Percentiles rank a stretch among this genome's conserved stretches.
phyloP scores from a whole-genome alignment of 2,113 vertebrate species.

The Platysteira castanea region DNA sequence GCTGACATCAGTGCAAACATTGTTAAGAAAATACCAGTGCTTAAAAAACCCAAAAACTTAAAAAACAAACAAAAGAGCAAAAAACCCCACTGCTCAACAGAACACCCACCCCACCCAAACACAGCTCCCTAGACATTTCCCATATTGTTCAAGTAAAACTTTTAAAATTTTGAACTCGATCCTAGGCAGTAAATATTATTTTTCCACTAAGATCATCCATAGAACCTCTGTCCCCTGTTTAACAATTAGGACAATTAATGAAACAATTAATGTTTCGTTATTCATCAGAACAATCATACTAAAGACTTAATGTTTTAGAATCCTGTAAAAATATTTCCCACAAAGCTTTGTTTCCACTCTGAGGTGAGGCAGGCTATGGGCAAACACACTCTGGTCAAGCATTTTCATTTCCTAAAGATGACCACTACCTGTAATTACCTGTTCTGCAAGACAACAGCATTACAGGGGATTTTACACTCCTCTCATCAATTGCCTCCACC shows the following conservation, averaged over 20 bases:
- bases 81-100: not conserved
- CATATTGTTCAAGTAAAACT: not conserved
- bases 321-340: not conserved
- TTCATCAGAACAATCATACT: not conserved
- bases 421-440: not conserved
- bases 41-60: rapidly evolving
- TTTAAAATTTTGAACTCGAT: not conserved
- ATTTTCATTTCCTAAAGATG: not conserved
- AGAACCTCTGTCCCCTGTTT: not conserved
- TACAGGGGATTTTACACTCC: not conserved
- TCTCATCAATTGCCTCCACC: not conserved
- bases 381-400: not conserved
- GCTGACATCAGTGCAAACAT: conserved; percentile 82
- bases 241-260: not conserved
- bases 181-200: not conserved
- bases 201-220: not conserved
- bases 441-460: not conserved
- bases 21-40: conserved; percentile 76
- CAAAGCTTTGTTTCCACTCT: not conserved
- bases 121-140: not conserved
- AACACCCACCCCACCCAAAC: not conserved
- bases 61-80: rapidly evolving
- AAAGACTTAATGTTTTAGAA: rapidly evolving
- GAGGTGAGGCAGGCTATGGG: not conserved
- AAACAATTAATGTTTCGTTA: not conserved